Evolutionary conservation across 2,888 invertebrate genomes (phyloP), one percentile per base, ranked within the genome.

Genomic region (Hypselothyrea guttata): DNA sequence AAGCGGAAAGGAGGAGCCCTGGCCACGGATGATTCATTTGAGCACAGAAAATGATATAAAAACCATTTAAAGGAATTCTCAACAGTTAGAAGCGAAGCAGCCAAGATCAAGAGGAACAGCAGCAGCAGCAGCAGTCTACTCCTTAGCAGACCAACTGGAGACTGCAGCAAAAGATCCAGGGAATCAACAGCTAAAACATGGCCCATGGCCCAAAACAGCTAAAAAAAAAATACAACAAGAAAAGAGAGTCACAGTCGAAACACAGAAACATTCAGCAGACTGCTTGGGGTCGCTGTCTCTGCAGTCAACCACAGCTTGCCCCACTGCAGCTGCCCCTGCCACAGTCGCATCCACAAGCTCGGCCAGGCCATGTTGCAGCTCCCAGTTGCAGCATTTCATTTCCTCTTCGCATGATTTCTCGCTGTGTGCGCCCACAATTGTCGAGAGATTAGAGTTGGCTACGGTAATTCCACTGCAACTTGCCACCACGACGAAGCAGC

Each of bases 221-320:
- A n/a, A n/a, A n/a, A n/a, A n/a, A n/a, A n/a, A n/a, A n/a, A n/a
- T n/a, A n/a, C n/a, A n/a, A n/a, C n/a, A n/a, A n/a, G n/a, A n/a
- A 56, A 48, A 18, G 2, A n/a, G 1, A 9, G 18, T n/a, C 37
- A 13, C 38, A n/a, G 16, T n/a, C 16, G 11, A 15, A 15, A 53
- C 69, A 53, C 34, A 15, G 37, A 3, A 47, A 55, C 54, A 64
- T 64, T 59, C 52, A 59, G 60, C 41, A 89, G 89, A 89, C 89
- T 88, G 89, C 89, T 89, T 89, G 89, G 89, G 89, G 89, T 89
- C 89, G 82, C 27, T 31, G 46, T 47, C 33, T 45, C 45, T 48
- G 54, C 63, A 63, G 27, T 33, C 49, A 44, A 37, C 22, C 22
- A 22, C 22, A 63, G 65, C 56, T 60, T 59, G 58, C 63, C 52